Conservation (phyloP, 2,888 invertebrate species). For the Tinea semifulvella region DNA sequence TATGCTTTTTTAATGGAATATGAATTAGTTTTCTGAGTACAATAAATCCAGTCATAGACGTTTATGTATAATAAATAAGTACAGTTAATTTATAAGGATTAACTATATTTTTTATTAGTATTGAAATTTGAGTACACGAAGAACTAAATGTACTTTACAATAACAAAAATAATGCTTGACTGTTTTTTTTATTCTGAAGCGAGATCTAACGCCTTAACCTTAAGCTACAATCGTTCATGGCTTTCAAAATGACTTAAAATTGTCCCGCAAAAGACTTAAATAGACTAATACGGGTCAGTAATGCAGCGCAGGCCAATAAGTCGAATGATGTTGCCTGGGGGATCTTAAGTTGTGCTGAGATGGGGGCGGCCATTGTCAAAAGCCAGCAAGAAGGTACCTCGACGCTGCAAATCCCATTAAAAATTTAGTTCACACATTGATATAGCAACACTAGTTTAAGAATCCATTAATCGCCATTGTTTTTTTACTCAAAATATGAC, state of each 20-base stretch:
- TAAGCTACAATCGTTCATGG: conserved; percentile 56
- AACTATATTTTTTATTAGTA: too few relatives aligned
- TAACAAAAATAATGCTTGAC: background rate
- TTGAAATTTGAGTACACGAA: background rate
- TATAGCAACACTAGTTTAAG: background rate
- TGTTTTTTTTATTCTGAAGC: background rate
- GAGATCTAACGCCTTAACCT: too few relatives aligned
- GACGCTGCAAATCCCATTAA: conserved; percentile 66
- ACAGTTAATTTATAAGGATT: too few relatives aligned
- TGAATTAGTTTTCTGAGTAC: too few relatives aligned
- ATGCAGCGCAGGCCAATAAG: conserved; percentile 52
- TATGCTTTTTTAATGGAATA: too few relatives aligned
- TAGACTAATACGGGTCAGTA: background rate
- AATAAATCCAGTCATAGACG: too few relatives aligned
- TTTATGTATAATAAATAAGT: too few relatives aligned
- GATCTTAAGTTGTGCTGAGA: conserved; percentile 57
- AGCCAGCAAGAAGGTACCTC: conserved; percentile 67
- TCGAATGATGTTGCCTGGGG: conserved; percentile 49
- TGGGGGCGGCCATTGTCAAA: conserved; percentile 62
- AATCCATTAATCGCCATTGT: background rate
- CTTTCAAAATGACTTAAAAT: conserved; percentile 53
- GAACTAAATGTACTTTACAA: background rate
- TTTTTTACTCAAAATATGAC: too few relatives aligned
- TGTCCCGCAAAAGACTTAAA: conserved; percentile 24
- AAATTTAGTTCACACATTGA: conserved; percentile 51